Evolutionary conservation across 1,140 invertebrate species (phyloP).

Genomic region (Portunus trituberculatus): DNA sequence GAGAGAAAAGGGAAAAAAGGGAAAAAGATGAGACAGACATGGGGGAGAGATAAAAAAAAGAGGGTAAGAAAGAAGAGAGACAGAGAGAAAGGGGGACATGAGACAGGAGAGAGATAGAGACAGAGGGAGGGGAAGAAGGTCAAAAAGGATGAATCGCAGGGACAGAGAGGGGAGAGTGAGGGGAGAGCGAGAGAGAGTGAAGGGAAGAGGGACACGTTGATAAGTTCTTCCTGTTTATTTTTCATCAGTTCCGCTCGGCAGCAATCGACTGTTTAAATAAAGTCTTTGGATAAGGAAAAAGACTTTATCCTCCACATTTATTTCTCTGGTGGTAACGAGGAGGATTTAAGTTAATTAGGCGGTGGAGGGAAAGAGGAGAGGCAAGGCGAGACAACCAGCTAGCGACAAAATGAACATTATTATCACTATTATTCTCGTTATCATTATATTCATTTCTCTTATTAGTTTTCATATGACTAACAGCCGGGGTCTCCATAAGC

Average conservation of each 20-base stretch:
- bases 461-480: too few relatives aligned
- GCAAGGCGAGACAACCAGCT: background rate
- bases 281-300: background rate
- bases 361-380: background rate
- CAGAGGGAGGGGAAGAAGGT: too few relatives aligned
- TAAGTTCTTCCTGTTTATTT: background rate
- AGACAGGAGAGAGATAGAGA: too few relatives aligned
- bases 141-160: too few relatives aligned
- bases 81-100: too few relatives aligned
- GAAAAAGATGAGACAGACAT: too few relatives aligned
- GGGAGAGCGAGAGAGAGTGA: too few relatives aligned
- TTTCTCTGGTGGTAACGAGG: background rate
- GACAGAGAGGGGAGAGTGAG: too few relatives aligned
- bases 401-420: background rate
- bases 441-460: background rate
- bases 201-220: background rate
- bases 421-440: background rate
- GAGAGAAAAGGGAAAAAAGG: too few relatives aligned
- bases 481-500: too few relatives aligned
- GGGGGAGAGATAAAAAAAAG: too few relatives aligned
- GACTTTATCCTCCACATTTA: constrained; percentile 22
- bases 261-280: constrained; percentile 23
- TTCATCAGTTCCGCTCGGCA: background rate
- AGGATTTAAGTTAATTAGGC: background rate
- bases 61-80: too few relatives aligned